These are phyloP conservation scores for Heterodera filipjevi DNA, from an alignment of 2,888 invertebrate genomes.

Conservation along the genomic window DNA sequence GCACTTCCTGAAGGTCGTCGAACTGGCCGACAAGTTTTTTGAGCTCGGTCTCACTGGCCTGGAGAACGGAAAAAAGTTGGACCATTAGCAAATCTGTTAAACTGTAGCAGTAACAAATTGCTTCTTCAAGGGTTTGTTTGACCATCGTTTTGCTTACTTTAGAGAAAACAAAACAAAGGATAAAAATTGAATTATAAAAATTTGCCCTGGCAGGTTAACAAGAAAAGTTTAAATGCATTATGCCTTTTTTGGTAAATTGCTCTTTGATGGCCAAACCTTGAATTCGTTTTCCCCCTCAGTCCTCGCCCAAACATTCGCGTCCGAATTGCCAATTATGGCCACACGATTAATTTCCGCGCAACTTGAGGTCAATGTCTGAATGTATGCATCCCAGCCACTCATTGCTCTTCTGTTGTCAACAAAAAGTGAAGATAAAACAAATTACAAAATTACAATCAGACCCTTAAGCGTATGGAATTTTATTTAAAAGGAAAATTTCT, in stretches of 20 bases:
- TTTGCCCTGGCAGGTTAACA: too few species aligned
- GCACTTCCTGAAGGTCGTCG: constrained; percentile 50
- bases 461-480: not conserved
- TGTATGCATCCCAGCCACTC: constrained; percentile 64
- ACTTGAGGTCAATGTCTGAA: constrained; percentile 38
- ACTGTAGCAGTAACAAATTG: too few species aligned
- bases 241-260: too few species aligned
- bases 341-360: constrained; percentile 18
- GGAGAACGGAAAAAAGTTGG: constrained; percentile 33
- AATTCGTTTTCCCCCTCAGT: constrained; percentile 51
- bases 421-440: not conserved
- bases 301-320: constrained; percentile 62
- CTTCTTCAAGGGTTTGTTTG: too few species aligned
- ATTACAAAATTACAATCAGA: constrained; percentile 2
- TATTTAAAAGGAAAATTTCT: too few species aligned
- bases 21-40: constrained; percentile 55
- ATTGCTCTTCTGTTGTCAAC: constrained; percentile 35
- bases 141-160: too few species aligned
- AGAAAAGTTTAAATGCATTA: too few species aligned
- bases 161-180: too few species aligned
- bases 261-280: constrained; percentile 42
- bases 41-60: constrained; percentile 61
- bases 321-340: constrained; percentile 58
- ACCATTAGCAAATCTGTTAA: not conserved
- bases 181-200: too few species aligned